phyloP scores from a whole-genome alignment of 2,113 vertebrate species.

The Perca fluviatilis region DNA sequence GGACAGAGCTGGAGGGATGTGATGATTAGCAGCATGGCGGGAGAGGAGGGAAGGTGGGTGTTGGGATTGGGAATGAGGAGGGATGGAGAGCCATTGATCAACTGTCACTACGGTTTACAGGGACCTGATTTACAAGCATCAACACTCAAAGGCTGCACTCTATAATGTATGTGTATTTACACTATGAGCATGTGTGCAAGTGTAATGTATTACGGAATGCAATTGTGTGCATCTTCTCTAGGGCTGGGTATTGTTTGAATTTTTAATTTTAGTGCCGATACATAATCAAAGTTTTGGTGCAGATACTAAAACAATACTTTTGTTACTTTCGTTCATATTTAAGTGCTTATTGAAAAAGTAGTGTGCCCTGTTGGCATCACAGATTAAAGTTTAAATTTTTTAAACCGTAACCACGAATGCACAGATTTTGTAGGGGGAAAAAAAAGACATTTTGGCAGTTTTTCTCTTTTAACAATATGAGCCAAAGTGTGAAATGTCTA shows the following conservation, averaged over 20 bases:
- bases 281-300: not conserved
- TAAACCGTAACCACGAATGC: no score
- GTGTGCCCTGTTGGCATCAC: no score
- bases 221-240: not conserved
- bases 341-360: not conserved
- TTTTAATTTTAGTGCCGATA: not conserved
- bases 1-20: conserved; percentile 16
- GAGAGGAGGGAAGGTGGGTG: not conserved
- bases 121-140: conserved; percentile 41
- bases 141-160: conserved; percentile 19
- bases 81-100: conserved; percentile 64
- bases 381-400: no score
- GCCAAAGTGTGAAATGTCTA: no score
- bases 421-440: no score
- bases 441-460: no score
- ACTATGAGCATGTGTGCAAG: not conserved
- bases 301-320: no score
- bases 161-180: not conserved
- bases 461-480: no score
- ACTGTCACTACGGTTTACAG: conserved; percentile 55
- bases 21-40: conserved; percentile 9
- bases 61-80: conserved; percentile 19
- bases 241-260: not conserved
- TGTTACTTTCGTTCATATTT: no score
- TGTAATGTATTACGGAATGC: not conserved